Conservation (phyloP, 37 sponge, comb jelly and placozoan genomes). For the Mnemiopsis leidyi region DNA sequence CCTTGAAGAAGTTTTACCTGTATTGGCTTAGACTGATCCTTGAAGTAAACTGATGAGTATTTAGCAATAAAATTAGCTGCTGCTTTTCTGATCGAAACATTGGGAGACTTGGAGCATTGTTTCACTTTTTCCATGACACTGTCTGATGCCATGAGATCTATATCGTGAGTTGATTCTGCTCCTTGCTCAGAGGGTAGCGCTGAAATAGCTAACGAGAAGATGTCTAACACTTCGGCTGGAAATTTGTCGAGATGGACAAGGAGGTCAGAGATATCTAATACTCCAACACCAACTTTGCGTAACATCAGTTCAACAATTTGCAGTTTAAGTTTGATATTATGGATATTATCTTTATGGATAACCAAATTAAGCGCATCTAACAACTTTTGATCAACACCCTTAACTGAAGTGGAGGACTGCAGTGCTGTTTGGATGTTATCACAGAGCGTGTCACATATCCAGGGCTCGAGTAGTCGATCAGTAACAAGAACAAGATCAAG, state of each 20-base stretch:
- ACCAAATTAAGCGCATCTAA: not conserved
- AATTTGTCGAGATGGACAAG: not conserved
- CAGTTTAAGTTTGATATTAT: not conserved
- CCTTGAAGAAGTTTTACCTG: not conserved
- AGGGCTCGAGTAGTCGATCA: constrained; percentile 31
- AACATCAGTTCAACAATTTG: not conserved
- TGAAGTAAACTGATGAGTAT: not conserved
- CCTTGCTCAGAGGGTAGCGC: too few species aligned
- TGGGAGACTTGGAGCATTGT: not conserved
- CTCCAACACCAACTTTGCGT: not conserved
- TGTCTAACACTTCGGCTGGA: not conserved
- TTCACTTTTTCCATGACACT: not conserved
- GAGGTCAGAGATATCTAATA: not conserved
- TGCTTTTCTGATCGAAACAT: not conserved
- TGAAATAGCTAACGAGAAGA: not conserved
- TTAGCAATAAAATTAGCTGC: not conserved
- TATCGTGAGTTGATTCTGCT: too few species aligned
- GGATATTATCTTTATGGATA: not conserved
- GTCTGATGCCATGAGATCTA: not conserved
- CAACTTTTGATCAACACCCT: not conserved
- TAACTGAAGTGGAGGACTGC: not conserved
- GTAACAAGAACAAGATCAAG: not conserved
- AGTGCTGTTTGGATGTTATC: not conserved
- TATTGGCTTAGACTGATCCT: not conserved
- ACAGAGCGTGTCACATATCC: constrained; percentile 14